Conservation (phyloP, 2,888 invertebrate species). For the Stenchaetothrips biformis region DNA sequence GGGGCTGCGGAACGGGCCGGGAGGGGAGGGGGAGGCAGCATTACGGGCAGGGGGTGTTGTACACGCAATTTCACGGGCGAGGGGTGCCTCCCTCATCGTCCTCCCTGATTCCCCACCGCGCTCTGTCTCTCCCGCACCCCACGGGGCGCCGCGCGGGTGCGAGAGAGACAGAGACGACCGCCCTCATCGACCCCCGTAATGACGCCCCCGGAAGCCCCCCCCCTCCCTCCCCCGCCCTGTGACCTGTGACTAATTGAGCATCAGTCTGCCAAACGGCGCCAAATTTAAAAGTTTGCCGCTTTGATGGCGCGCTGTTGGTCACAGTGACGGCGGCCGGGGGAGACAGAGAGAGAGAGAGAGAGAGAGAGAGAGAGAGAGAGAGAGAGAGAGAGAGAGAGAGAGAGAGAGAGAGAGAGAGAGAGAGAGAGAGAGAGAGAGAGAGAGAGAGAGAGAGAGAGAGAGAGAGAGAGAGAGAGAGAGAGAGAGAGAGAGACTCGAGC, state of each 20-base stretch:
- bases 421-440: background rate
- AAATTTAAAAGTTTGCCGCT: background rate
- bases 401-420: background rate
- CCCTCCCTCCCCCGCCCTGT: background rate
- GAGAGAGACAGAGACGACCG: background rate
- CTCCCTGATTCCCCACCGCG: background rate
- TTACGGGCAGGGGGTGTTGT: background rate
- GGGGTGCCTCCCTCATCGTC: background rate
- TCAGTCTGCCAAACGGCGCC: background rate
- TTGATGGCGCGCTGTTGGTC: background rate
- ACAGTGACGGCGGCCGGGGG: background rate
- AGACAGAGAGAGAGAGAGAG: background rate
- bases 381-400: background rate
- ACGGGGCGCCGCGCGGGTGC: background rate
- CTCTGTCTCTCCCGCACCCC: background rate
- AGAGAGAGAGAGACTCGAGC: background rate
- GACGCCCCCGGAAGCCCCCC: too few relatives aligned
- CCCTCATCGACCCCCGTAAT: background rate
- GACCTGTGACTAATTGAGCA: background rate
- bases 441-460: background rate
- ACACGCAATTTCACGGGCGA: conserved; percentile 22
- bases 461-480: background rate
- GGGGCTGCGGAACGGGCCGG: background rate
- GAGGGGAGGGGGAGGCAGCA: background rate
- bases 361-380: background rate